Base-by-base conservation (phyloP, 2,113 vertebrate species). In the Oreochromis tanganicae region DNA sequence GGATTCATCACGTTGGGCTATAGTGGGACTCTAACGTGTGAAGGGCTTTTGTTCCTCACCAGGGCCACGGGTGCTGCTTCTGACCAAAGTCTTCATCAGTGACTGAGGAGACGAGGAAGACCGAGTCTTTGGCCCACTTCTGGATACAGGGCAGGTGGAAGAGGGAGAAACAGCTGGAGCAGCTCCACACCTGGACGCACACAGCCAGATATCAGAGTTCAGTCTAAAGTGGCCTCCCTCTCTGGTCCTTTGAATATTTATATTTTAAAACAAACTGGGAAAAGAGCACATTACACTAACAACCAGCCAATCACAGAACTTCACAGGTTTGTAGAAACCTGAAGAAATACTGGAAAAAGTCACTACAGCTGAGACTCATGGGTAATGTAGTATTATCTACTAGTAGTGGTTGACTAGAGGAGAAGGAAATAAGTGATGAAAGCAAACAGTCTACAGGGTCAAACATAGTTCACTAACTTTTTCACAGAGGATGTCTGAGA, bases 131-230 rank as follows among this genome's bases (percentile, higher is more conserved):
- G 61, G 99, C 98, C 99, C 99, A 99, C 80, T 99, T 99, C 85
- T 99, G 99, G 82, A 99, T 98, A 80, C 99, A 99, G 9, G 97
- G 97, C 88, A 99, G 96, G 92, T 99, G 98, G 96, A 99, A 99
- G 94, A 99, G 98, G 88, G 97, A 98, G 95, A 97, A 99, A 87
- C 99, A 99, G 46, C 98, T 97, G 83, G 92, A 95, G 92, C 98
- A 99, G 90, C 97, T 99, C 98, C 99, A 99, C 87, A 99, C 97
- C 99, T 99, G 92, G 36, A 85, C 4, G 73, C 82, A 59, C 4
- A 56, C 56, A 38, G n/a, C 2, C 12, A 6, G 41, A 50, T 0
- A 12, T 50, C 43, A 50, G 43, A 50, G 27, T 29, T 48, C 21
- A 73, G 68, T 71, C 3, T 32, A 56, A 56, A 4, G 21, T 27